Evolutionary conservation across 2,113 vertebrate genomes (phyloP).

Genomic region (Cinclus cinclus): DNA sequence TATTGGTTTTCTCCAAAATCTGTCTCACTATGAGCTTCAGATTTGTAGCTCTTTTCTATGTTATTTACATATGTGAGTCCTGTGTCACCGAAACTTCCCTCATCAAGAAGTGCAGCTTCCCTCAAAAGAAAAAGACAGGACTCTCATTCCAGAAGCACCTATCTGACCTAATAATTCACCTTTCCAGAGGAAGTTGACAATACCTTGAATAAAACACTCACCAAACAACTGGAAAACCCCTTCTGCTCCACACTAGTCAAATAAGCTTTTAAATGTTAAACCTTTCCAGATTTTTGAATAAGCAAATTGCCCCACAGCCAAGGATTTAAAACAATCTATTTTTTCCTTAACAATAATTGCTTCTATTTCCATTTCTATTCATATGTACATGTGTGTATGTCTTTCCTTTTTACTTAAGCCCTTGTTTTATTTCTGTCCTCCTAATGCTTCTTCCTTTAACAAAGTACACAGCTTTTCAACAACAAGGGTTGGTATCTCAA

Average conservation of each 20-base stretch:
- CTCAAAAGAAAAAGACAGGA: background rate
- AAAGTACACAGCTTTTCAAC: background rate
- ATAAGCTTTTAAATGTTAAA: background rate
- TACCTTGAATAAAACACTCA: background rate
- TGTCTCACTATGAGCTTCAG: background rate
- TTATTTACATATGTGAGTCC: background rate
- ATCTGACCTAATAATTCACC: background rate
- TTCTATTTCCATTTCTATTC: background rate
- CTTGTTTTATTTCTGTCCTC: background rate
- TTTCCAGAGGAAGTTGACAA: background rate
- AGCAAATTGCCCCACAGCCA: background rate
- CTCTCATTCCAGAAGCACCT: background rate
- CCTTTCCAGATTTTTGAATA: background rate
- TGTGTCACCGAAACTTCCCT: background rate
- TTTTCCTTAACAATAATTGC: rapidly evolving
- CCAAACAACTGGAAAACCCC: rapidly evolving
- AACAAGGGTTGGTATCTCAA: background rate
- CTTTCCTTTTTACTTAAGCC: background rate
- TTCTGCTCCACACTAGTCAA: background rate
- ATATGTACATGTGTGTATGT: background rate
- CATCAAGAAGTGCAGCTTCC: background rate
- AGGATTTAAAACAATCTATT: background rate
- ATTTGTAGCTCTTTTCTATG: background rate
- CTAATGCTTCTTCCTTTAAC: background rate
- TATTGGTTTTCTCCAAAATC: background rate